Base-by-base conservation (phyloP, 2,888 invertebrate species). In the Lochmaea capreae region DNA sequence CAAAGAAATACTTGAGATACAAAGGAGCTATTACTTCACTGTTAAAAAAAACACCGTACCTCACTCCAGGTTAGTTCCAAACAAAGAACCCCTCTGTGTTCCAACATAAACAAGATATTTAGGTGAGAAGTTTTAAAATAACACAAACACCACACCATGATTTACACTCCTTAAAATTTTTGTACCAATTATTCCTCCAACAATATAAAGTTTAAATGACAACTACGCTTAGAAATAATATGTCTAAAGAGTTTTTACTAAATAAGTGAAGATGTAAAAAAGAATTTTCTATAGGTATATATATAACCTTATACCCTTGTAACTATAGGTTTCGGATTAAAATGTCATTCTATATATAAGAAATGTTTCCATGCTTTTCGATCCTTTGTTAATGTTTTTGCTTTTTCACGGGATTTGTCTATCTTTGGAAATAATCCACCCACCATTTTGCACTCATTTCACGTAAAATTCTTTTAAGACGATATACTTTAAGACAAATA, bases 51-150 rank as follows among this genome's bases (percentile, higher is more conserved):
- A 18, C 16, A 16, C 42, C 22, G 16, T 42, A 42, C 62, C 42
- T 43, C 42, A 43, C 70, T 54, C 39, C 58, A 22, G 54, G 39
- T 22, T 54, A 42, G 63, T 52, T 61, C 52, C 33, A 52, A 33
- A 70, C 70, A 70, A 70, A 70, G 70, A 70, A 70, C 54, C 63
- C 70, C 68, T 52, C 63, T 70, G 70, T 61, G 54, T 14, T 70
- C 16, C 33, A 54, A 70, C 70, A 70, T 70, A 70, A 70, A 70
- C 63, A 70, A 63, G 52, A 70, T 70, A 63, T 70, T 70, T 70
- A 70, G 70, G 70, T 70, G 70, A 70, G 70, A 70, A 70, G 62
- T 42, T 70, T 70, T 63, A 70, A 70, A 70, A 70, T 65, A 70
- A 65, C 62, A 63, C 61, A 61, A 63, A 70, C 63, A 52, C 52